These are phyloP conservation scores for Atherix ibis DNA, from an alignment of 2,888 invertebrate species.

Conservation along the genomic window DNA sequence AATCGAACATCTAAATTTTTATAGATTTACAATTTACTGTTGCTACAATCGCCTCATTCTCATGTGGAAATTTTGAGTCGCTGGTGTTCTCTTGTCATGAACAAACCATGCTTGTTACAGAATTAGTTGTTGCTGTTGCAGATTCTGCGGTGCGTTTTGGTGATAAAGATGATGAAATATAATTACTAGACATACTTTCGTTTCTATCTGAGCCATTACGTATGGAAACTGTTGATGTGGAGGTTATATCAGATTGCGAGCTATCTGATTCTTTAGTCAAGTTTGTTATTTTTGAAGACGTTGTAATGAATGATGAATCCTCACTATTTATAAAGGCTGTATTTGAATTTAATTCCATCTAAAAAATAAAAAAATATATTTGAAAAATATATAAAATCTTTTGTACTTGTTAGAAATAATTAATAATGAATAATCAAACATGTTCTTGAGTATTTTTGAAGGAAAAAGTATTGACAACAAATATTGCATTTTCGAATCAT, in stretches of 20 bases:
- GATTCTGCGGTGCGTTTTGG: conserved; percentile 4
- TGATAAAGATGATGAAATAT: too few species aligned
- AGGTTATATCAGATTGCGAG: conserved; percentile 6
- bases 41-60: conserved; percentile 21
- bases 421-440: too few species aligned
- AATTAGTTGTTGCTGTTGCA: conserved; percentile 13
- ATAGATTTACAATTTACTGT: conserved; percentile 33
- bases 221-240: conserved; percentile 5
- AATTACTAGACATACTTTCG: too few species aligned
- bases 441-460: too few species aligned
- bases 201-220: conserved; percentile 5
- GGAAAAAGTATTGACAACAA: too few species aligned
- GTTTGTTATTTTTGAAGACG: conserved; percentile 18
- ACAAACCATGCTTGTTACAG: conserved; percentile 28
- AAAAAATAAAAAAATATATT: conserved; percentile 7
- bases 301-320: conserved; percentile 18
- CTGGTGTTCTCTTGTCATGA: conserved; percentile 27
- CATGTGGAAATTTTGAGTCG: conserved; percentile 6
- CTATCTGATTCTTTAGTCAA: background rate
- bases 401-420: too few species aligned
- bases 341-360: conserved; percentile 28
- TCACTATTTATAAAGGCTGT: conserved; percentile 22
- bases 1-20: too few species aligned
- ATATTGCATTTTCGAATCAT: background rate
- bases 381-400: too few species aligned